phyloP scores from a whole-genome alignment of 2,113 vertebrate genomes.

The Rhineura floridana region DNA sequence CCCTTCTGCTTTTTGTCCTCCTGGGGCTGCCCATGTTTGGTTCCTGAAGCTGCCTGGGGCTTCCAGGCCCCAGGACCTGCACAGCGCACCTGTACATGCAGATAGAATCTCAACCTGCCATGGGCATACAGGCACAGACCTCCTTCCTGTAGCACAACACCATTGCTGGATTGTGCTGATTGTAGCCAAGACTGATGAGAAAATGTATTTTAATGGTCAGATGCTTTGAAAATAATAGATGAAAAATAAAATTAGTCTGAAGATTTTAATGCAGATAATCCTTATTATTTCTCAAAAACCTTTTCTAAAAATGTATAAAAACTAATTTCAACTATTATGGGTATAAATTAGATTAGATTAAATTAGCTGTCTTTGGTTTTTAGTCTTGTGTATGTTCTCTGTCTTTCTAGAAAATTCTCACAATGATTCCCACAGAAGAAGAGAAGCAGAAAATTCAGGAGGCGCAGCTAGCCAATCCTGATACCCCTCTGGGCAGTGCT shows the following conservation, averaged over 20 bases:
- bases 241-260: neutral
- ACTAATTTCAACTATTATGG: neutral
- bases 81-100: neutral
- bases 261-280: neutral
- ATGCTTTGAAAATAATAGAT: neutral
- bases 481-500: constrained; percentile 90
- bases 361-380: neutral
- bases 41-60: no score
- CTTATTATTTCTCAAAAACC: neutral
- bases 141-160: neutral
- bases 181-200: neutral
- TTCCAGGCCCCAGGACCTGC: neutral
- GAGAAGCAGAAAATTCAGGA: constrained; percentile 98
- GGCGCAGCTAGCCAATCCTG: constrained; percentile 92
- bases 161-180: neutral
- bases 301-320: neutral
- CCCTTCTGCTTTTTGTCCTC: no score
- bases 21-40: neutral
- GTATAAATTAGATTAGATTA: neutral
- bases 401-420: constrained; percentile 91
- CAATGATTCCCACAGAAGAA: constrained; percentile 96
- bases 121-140: neutral
- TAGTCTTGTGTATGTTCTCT: neutral
- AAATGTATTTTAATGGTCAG: neutral
- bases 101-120: neutral